Evolutionary conservation across 2,797 vertebrate genomes (phyloP), one percentile per base, ranked within the genome.

Genomic region (Acanthis flammea): DNA sequence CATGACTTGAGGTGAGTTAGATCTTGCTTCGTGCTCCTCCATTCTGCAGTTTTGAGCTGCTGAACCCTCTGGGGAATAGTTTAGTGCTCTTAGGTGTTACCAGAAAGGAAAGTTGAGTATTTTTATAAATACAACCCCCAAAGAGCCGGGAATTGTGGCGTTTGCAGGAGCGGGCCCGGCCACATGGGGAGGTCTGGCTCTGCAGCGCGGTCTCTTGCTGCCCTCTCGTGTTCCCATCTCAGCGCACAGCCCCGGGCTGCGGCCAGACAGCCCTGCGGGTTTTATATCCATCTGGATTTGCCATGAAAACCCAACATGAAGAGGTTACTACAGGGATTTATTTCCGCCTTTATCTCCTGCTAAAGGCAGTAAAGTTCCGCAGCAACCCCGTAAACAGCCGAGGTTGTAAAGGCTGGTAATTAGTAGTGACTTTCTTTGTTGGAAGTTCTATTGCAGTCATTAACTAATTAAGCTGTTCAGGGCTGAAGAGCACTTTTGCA

Each of bases 391-490:
- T 71, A 19, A 83, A 62, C 28, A 72, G 3, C 44, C 2, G 44
- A 21, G 65, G 55, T 18, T 80, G 89, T 94, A 93, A 95, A 93
- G 6, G 61, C 15, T 66, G 45, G 72, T 72, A 83, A 91, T 95
- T 91, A 67, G 53, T 12, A 67, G 81, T 0, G 28, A 83, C 70
- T 89, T 85, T 86, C 76, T 95, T 94, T 89, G 92, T 91, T 93
- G 81, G 35, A 63, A 61, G 11, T 60, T 90, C 71, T 87, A 0
- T 66, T 74, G 25, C 62, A 35, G 88, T 80, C 47, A 61, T 93
- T 94, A 96, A 81, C 88, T 93, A 88, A 93, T 94, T 89, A 93
- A 61, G 72, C 66, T 88, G 35, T 85, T 88, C n/a, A 68, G 68
- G 30, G 28, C 24, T 77, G 84, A 81, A 77, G 61, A 92, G 81